phyloP scores from a whole-genome alignment of 1,140 invertebrate species.

The Arion vulgaris region DNA sequence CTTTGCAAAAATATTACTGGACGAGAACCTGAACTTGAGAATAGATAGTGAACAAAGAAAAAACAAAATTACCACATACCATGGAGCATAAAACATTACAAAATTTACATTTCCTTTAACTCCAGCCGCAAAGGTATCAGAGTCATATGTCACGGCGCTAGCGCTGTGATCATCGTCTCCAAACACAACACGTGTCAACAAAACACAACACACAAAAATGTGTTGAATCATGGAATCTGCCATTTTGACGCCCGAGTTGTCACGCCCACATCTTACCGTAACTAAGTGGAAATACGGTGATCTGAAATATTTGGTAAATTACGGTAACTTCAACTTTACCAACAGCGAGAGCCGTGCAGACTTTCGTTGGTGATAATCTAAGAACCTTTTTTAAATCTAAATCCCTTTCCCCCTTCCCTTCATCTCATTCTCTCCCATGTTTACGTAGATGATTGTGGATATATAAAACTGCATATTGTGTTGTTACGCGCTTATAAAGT shows the following conservation, averaged over 20 bases:
- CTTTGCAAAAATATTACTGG: no score
- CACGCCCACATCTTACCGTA: slow-evolving; percentile 19
- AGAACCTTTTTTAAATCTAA: no score
- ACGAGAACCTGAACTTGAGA: no score
- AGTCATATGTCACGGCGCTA: slow-evolving; percentile 70
- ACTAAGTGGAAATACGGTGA: background rate
- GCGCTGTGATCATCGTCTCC: slow-evolving; percentile 50
- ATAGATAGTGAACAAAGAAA: no score
- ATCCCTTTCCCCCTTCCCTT: no score
- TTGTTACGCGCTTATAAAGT: no score
- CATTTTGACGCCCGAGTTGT: background rate
- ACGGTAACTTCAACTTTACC: background rate
- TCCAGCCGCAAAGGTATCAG: slow-evolving; percentile 81
- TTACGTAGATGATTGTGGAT: no score
- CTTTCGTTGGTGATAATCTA: no score
- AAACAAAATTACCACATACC: slow-evolving; percentile 47
- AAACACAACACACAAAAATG: background rate
- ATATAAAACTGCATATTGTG: no score
- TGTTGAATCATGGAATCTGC: background rate
- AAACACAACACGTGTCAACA: background rate
- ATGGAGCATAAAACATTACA: slow-evolving; percentile 94
- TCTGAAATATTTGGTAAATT: background rate
- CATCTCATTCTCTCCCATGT: no score
- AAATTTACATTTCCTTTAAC: slow-evolving; percentile 82
- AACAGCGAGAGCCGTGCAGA: no score